A percentile compares a stretch with the other conserved stretches of the same genome.
These are phyloP conservation scores for Lasioglossum zephyrum DNA, from an alignment of 2,888 invertebrate genomes.

Conservation along the genomic window DNA sequence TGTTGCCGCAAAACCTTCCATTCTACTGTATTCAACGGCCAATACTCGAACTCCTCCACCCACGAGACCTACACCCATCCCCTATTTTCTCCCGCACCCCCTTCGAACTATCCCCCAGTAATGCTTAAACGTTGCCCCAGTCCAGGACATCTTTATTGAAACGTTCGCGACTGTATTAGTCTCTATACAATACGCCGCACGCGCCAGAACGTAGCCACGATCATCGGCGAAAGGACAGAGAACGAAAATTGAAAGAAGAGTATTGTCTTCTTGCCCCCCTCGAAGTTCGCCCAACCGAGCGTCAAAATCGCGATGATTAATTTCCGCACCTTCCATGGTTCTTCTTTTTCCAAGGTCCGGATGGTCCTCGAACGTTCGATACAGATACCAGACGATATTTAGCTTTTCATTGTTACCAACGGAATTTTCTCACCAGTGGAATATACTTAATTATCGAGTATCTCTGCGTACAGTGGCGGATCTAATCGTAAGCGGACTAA, in stretches of 20 bases:
- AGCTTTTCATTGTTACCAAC: not conserved
- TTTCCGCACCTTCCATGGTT: not conserved
- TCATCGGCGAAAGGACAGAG: constrained; percentile 52
- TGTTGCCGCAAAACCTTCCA: constrained; percentile 54
- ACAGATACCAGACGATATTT: not conserved
- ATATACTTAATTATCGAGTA: not conserved
- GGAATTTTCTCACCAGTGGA: not conserved
- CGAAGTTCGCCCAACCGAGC: not conserved
- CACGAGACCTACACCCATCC: not conserved
- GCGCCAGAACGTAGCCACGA: constrained; percentile 41
- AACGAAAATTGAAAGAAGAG: not conserved
- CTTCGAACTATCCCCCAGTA: constrained; percentile 14
- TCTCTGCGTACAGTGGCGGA: too few relatives aligned
- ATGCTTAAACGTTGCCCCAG: constrained; percentile 63
- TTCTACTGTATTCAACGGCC: constrained; percentile 48
- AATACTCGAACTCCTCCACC: constrained; percentile 10
- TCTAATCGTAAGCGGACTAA: too few relatives aligned
- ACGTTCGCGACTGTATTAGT: constrained; percentile 37
- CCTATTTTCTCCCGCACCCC: not conserved
- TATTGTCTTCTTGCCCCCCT: not conserved
- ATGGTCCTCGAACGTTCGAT: not conserved
- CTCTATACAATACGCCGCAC: constrained; percentile 19
- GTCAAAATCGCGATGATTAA: not conserved
- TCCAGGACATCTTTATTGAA: constrained; percentile 54
- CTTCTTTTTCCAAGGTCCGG: not conserved